Conservation (phyloP, 2,797 vertebrate genomes). For the Pseudomugil tenellus region DNA sequence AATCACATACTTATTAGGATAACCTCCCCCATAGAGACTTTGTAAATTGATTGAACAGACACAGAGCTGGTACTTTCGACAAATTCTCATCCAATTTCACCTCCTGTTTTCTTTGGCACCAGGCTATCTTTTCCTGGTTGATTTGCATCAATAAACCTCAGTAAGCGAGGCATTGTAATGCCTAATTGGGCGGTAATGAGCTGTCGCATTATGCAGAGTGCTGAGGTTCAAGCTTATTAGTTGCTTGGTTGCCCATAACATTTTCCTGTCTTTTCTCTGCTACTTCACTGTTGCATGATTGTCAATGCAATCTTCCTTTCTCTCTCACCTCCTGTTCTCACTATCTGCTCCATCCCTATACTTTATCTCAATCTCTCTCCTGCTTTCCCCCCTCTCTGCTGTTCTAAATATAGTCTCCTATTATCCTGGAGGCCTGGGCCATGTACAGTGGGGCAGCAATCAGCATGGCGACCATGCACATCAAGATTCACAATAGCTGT, state of each 20-base stretch:
- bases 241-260: slow-evolving; percentile 87
- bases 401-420: slow-evolving; percentile 83
- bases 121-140: slow-evolving; percentile 81
- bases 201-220: slow-evolving; percentile 85
- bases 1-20: slow-evolving; percentile 74
- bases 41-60: slow-evolving; percentile 76
- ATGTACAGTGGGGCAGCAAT: slow-evolving; percentile 81
- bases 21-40: slow-evolving; percentile 74
- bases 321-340: slow-evolving; percentile 50
- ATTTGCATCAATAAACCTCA: slow-evolving; percentile 86
- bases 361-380: slow-evolving; percentile 47
- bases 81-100: slow-evolving; percentile 71
- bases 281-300: slow-evolving; percentile 74
- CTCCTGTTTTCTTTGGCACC: slow-evolving; percentile 75
- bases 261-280: slow-evolving; percentile 78
- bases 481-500: slow-evolving; percentile 84
- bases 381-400: slow-evolving; percentile 24
- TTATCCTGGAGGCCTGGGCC: slow-evolving; percentile 77
- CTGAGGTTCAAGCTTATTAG: slow-evolving; percentile 87
- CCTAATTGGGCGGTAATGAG: slow-evolving; percentile 87
- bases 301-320: slow-evolving; percentile 74
- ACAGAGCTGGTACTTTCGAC: slow-evolving; percentile 67
- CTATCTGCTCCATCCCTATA: slow-evolving; percentile 58
- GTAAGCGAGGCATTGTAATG: slow-evolving; percentile 84
- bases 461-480: slow-evolving; percentile 75